Conservation (phyloP, 2,797 vertebrate species). For the Centropyge bicolor region DNA sequence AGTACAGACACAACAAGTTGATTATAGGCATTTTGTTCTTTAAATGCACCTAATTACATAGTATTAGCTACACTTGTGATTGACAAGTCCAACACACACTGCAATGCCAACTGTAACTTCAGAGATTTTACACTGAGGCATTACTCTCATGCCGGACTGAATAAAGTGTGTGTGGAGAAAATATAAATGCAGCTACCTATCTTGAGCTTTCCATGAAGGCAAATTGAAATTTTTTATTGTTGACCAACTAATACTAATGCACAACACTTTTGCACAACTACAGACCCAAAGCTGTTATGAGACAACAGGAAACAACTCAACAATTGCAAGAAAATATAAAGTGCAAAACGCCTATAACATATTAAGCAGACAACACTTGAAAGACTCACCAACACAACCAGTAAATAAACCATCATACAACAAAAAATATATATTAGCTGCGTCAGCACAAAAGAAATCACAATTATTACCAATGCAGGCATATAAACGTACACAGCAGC, state of each 20-base stretch:
- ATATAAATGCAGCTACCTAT: not conserved
- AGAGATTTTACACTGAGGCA: not conserved
- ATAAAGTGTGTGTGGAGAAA: not conserved
- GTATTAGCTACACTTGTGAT: not conserved
- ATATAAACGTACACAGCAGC: not conserved
- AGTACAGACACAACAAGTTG: not conserved
- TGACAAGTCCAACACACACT: not conserved
- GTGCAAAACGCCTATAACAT: too few relatives aligned
- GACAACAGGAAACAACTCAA: not conserved
- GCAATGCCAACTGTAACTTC: not conserved
- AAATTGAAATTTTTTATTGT: too few relatives aligned
- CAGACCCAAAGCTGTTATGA: not conserved
- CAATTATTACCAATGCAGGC: not conserved
- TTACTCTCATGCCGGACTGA: not conserved
- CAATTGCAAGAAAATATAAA: not conserved
- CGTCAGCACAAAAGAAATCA: not conserved
- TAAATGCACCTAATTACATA: not conserved
- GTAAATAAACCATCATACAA: too few relatives aligned
- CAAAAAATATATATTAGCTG: not conserved
- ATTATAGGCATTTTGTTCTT: not conserved
- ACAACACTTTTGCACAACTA: not conserved
- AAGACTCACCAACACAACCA: not conserved
- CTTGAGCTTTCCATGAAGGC: not conserved
- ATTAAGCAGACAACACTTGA: not conserved
- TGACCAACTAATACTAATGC: not conserved